A percentile compares a stretch with the other conserved stretches of the same genome.
Conservation (phyloP, 2,113 vertebrate genomes). For the Actenoides hombroni region DNA sequence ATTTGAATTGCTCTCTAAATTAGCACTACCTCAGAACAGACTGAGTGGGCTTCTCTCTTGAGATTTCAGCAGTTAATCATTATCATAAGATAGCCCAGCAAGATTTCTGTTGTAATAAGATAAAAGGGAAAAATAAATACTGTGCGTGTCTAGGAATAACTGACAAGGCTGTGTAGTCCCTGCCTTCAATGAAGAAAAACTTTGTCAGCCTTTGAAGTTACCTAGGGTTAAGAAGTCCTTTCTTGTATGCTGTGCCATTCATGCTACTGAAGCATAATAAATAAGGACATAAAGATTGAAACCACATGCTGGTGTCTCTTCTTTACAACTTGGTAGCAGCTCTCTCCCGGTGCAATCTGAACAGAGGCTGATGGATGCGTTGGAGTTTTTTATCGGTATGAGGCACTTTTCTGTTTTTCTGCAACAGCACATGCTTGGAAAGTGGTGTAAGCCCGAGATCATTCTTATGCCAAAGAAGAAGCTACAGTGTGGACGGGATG, state of each 20-base stretch:
- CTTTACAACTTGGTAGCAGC: not conserved
- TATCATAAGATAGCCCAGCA: not conserved
- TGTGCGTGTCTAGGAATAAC: not conserved
- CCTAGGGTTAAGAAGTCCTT: not conserved
- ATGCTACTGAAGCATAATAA: not conserved
- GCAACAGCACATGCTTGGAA: not conserved
- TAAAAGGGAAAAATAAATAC: not conserved
- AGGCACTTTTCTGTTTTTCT: not conserved
- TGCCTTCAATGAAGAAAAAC: not conserved
- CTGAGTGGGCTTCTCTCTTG: conserved; percentile 16
- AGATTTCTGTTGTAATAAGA: not conserved
- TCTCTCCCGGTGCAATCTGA: not conserved
- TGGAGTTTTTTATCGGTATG: fast-evolving
- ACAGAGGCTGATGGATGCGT: not conserved
- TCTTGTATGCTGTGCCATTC: not conserved
- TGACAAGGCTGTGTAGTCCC: conserved; percentile 23
- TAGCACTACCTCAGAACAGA: not conserved
- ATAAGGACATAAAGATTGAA: not conserved
- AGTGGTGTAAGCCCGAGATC: not conserved
- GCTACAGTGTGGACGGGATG: not conserved
- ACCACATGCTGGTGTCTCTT: not conserved
- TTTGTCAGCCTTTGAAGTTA: not conserved
- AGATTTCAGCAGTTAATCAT: not conserved
- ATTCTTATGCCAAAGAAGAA: not conserved
- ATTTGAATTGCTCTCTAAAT: not conserved